Conservation (phyloP, 2,113 vertebrate genomes). For the Pimephales promelas region DNA sequence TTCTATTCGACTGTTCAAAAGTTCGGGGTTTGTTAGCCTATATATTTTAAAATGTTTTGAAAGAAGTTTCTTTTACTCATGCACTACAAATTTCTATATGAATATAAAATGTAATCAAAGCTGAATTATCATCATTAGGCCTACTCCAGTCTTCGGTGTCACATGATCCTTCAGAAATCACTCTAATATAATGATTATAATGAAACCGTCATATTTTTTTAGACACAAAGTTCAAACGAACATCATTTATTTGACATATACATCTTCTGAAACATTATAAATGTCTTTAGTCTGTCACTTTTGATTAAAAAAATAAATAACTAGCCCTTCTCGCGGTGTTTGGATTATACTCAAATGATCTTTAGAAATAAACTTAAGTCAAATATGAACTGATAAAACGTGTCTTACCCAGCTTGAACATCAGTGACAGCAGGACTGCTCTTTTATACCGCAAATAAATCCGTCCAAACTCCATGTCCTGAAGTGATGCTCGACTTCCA, state of each 20-base stretch:
- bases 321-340: too few relatives aligned
- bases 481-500: constrained; percentile 20
- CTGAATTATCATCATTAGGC: background rate
- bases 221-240: too few relatives aligned
- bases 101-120: background rate
- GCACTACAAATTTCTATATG: background rate
- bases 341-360: background rate
- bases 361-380: background rate
- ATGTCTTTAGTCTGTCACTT: background rate
- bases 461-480: constrained; percentile 70
- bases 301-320: background rate
- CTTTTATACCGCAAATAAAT: constrained; percentile 63
- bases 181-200: too few relatives aligned
- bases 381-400: background rate
- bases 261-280: background rate
- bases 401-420: constrained; percentile 75
- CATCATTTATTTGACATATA: background rate
- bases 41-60: too few relatives aligned
- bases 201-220: too few relatives aligned
- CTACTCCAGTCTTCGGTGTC: background rate
- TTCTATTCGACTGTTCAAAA: too few relatives aligned
- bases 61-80: too few relatives aligned
- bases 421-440: constrained; percentile 69
- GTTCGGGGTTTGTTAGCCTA: too few relatives aligned
- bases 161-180: constrained; percentile 3